These are phyloP conservation scores for Sminthurinus aureus DNA, from an alignment of 2,888 invertebrate species.

Conservation along the genomic window DNA sequence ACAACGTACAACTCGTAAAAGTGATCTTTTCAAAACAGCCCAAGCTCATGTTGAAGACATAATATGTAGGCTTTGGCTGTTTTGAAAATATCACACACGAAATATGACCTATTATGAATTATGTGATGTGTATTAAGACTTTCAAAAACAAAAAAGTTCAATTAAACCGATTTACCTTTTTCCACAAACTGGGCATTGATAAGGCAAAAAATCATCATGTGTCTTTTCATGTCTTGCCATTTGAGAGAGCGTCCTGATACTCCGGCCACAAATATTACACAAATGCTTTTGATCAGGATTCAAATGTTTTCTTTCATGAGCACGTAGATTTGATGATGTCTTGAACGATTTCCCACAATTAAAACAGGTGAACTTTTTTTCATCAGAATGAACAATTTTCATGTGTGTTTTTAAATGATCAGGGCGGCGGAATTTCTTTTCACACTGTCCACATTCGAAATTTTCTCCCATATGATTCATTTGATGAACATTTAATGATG, in stretches of 20 bases:
- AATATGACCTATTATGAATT: background rate
- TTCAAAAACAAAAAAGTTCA: background rate
- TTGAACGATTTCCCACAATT: conserved; percentile 10
- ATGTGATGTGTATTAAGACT: background rate
- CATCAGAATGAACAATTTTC: conserved; percentile 28
- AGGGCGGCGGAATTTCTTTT: conserved; percentile 19
- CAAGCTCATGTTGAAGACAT: no score
- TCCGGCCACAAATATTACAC: conserved; percentile 20
- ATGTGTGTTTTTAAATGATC: conserved; percentile 27
- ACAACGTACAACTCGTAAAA: no score
- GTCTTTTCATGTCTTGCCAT: conserved; percentile 23
- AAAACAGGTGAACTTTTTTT: conserved; percentile 15
- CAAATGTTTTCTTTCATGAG: conserved; percentile 17
- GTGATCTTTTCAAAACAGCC: no score
- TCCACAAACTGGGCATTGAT: conserved; percentile 4
- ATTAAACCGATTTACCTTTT: background rate
- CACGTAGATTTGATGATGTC: conserved; percentile 4
- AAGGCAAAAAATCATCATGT: conserved; percentile 21
- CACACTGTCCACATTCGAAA: conserved; percentile 8
- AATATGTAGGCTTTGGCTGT: no score
- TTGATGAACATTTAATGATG: conserved; percentile 22
- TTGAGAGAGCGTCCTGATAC: conserved; percentile 14
- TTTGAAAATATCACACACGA: background rate
- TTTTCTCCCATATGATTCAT: conserved; percentile 20
- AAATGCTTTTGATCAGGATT: conserved; percentile 14